Base-by-base conservation (phyloP, 2,888 invertebrate genomes). In the Scelioninae gen. 1 region DNA sequence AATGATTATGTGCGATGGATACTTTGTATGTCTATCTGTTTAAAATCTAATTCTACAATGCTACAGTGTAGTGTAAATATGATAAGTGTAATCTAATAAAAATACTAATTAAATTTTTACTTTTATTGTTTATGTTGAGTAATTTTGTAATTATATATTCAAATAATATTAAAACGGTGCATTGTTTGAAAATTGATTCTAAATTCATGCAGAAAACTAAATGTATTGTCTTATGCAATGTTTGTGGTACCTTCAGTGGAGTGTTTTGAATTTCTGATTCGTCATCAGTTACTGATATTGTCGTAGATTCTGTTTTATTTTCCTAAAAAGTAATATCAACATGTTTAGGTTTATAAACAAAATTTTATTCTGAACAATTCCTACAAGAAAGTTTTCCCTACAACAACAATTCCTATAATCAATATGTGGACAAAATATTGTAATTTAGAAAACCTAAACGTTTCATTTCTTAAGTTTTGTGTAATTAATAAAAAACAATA, bases 191-290 rank as follows among this genome's bases (percentile, higher is more conserved):
- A 68, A 32, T 58, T 49, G 7, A 62, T 47, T 71, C 71, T 78
- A 78, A 76, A 23, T 34, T 56, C 78, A 78, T 78, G 78, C 78
- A 71, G n/a, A 69, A 63, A 76, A 34, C 76, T 68, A 68, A 43
- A 15, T 78, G 49, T 60, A 43, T 1, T 49, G 15, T 45, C 9
- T 45, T 8, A 32, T 43, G 23, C 38, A 32, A 58, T 31, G 43
- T 60, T 43, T 45, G 11, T 43, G 68, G 65, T 78, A 78, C 78
- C 78, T 78, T 56, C 10, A 32, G 58, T 31, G 49, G 63, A 56
- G 51, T 40, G n/a, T 78, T 71, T 63, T 56, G 56, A 38, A 31
- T 15, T 65, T 65, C 68, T 47, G 65, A 9, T 10, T 56, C 51
- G 29, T 71, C 78, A 0, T 78, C 78, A 58, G 3, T 58, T 71